Conservation (phyloP, 1,140 invertebrate species). For the Drosophila pseudoobscura region DNA sequence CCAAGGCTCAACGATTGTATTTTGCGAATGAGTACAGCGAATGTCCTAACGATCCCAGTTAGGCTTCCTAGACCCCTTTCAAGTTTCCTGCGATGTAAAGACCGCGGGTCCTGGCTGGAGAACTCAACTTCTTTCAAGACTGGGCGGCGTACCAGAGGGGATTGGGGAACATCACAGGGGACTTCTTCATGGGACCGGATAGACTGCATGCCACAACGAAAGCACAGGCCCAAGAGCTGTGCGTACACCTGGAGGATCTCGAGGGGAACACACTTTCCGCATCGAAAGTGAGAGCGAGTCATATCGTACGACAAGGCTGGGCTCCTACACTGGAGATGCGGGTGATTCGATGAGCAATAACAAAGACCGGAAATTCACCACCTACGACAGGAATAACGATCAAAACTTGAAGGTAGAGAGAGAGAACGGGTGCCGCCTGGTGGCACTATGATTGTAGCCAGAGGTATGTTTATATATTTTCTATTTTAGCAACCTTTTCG, state of each 20-base stretch:
- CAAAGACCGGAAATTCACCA: not conserved
- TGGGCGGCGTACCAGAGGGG: slow-evolving; percentile 5
- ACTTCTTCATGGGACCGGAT: slow-evolving; percentile 11
- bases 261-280: too few relatives aligned
- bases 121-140: not conserved
- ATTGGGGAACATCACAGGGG: not conserved
- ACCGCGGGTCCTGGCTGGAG: not conserved
- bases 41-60: too few relatives aligned
- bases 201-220: not conserved
- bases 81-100: too few relatives aligned
- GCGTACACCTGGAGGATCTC: too few relatives aligned
- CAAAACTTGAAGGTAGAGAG: too few relatives aligned
- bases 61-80: too few relatives aligned
- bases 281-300: not conserved
- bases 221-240: too few relatives aligned
- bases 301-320: not conserved
- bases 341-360: not conserved
- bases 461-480: not conserved
- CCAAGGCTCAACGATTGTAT: too few relatives aligned
- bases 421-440: not conserved
- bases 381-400: slow-evolving; percentile 6
- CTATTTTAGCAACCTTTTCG: slow-evolving; percentile 7
- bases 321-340: slow-evolving; percentile 3
- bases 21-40: too few relatives aligned
- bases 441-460: not conserved